Evolutionary conservation across 2,888 invertebrate genomes (phyloP).

Genomic region (Aethes cnicana): DNA sequence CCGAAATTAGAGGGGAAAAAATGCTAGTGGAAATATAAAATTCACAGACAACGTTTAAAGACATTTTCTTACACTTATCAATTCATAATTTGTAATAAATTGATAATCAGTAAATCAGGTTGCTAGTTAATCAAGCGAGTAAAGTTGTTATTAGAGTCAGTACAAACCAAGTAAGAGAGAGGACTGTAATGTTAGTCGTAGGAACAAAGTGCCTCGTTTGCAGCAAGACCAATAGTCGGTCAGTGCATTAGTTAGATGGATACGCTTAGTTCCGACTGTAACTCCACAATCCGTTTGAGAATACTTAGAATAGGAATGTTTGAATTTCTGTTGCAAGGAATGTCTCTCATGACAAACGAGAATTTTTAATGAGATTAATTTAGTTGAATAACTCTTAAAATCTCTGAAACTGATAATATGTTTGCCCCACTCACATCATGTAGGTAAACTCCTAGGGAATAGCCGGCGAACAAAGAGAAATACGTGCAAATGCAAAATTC

Average conservation of each 20-base stretch:
- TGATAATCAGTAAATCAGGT: slow-evolving; percentile 5
- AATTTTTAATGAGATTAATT: background rate
- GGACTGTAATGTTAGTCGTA: slow-evolving; percentile 11
- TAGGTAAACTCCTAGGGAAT: background rate
- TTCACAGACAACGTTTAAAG: background rate
- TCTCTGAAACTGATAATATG: no score
- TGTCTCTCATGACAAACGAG: slow-evolving; percentile 50
- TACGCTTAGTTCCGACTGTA: slow-evolving; percentile 69
- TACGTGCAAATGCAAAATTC: slow-evolving; percentile 62
- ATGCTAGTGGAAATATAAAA: no score
- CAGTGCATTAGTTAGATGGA: slow-evolving; percentile 80
- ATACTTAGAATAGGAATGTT: slow-evolving; percentile 73
- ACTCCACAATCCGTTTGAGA: slow-evolving; percentile 67
- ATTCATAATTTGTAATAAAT: background rate
- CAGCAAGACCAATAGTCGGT: slow-evolving; percentile 77
- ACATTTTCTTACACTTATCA: background rate
- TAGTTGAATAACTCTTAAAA: background rate
- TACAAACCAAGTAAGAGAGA: slow-evolving; percentile 11
- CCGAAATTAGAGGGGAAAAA: no score
- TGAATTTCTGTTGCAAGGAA: slow-evolving; percentile 62
- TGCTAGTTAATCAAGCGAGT: slow-evolving; percentile 10
- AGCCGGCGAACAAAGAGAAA: slow-evolving; percentile 8
- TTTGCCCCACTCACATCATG: no score
- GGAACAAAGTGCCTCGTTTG: slow-evolving; percentile 74
- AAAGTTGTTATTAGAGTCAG: slow-evolving; percentile 5